Evolutionary conservation across 2,888 invertebrate genomes (phyloP).

Genomic region (Trichopoda pennipes): DNA sequence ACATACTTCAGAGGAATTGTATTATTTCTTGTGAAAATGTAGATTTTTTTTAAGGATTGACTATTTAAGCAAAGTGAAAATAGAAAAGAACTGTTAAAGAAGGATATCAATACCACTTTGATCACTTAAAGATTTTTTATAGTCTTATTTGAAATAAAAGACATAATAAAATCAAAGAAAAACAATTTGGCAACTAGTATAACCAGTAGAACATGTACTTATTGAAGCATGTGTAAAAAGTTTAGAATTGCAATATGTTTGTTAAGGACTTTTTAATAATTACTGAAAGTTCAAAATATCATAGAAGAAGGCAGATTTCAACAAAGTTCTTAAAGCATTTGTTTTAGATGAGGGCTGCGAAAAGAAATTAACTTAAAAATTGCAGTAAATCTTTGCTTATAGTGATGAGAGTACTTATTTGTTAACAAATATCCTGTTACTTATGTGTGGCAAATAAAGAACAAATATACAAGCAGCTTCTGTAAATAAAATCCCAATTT

Average conservation of each 20-base stretch:
- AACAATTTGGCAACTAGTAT: background rate
- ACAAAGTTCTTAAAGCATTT: no score
- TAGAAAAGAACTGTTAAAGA: slow-evolving; percentile 20
- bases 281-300: slow-evolving; percentile 10
- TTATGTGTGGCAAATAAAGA: no score
- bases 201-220: slow-evolving; percentile 48
- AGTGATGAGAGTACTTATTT: no score
- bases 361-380: no score
- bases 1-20: slow-evolving; percentile 31
- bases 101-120: slow-evolving; percentile 58
- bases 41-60: slow-evolving; percentile 2
- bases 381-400: no score
- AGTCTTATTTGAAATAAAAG: slow-evolving; percentile 4
- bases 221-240: slow-evolving; percentile 45
- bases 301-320: background rate
- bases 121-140: slow-evolving; percentile 52
- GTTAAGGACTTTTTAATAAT: slow-evolving; percentile 22
- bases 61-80: slow-evolving; percentile 13
- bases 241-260: slow-evolving; percentile 15
- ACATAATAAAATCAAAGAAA: background rate
- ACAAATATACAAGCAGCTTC: no score
- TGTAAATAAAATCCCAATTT: no score
- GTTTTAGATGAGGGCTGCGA: no score
- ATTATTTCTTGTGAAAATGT: slow-evolving; percentile 9
- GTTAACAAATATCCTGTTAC: no score